Evolutionary conservation across 2,888 invertebrate species (phyloP), one percentile per base, ranked within the genome.

Genomic region (Brachyopa scutellaris): DNA sequence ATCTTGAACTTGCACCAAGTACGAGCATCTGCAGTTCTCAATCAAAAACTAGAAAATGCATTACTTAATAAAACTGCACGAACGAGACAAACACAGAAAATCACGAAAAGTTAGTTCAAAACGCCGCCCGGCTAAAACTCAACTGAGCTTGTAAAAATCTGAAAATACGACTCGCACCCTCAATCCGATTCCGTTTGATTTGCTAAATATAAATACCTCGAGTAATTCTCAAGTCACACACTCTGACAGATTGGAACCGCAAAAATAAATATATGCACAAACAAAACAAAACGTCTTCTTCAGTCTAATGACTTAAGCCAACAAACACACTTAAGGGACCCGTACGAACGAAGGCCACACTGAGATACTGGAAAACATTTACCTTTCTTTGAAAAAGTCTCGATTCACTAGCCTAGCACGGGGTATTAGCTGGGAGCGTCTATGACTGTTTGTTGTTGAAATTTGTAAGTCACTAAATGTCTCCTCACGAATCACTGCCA

Each of bases 401-500:
- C 94, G 94, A 90, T 95, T 95, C 87, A 95, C 95, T 84, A 96
- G 92, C 88, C 94, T 95, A 57, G 95, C 95, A 86, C 96, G 92
- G 74, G 96, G 96, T 90, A 96, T 96, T 72, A 96, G 92, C 90
- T 95, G 95, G 59, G 94, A 94, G 86, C 95, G 92, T 87, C 94
- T 92, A 87, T 92, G 92, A 86, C 93, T 92, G 84, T 93, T 93
- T 88, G 93, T 92, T 85, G 92, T 92, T 85, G 92, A 93, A 87
- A 93, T 92, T 89, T 94, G 93, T 86, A 94, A 92, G 87, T 93
- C 94, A 86, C 93, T 93, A 90, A 93, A 94, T 45, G 95, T 93
- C 90, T 95, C 95, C 89, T 95, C 95, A 88, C 95, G 92, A 88
- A 95, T 94, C 78, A 95, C 94, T 83, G 95, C 95, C 87, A 95